These are phyloP conservation scores for Folsomia candida DNA, from an alignment of 2,888 invertebrate genomes.

Conservation along the genomic window DNA sequence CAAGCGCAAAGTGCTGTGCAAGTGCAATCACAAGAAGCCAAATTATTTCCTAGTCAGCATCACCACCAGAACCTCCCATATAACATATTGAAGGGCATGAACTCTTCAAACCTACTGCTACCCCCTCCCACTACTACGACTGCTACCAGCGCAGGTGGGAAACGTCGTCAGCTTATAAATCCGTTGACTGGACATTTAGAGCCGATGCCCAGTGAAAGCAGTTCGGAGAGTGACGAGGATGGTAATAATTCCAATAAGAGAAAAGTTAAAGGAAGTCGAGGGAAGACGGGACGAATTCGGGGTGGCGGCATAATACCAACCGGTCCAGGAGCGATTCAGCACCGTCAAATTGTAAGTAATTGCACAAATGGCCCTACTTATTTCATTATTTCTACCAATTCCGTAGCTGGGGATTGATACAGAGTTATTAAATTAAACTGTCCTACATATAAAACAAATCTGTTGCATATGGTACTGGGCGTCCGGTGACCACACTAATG, in stretches of 20 bases:
- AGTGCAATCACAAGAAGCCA: conserved; percentile 38
- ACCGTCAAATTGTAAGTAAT: conserved; percentile 34
- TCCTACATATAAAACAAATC: too few species aligned
- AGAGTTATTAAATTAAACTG: too few species aligned
- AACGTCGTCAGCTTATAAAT: conserved; percentile 81
- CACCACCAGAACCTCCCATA: conserved; percentile 7
- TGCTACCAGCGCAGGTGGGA: conserved; percentile 58
- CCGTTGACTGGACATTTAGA: conserved; percentile 82
- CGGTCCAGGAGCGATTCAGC: conserved; percentile 15
- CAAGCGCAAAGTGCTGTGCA: conserved; percentile 27
- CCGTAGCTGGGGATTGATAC: too few species aligned
- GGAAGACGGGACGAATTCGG: neutral
- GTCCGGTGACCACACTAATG: too few species aligned
- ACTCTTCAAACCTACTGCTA: too few species aligned
- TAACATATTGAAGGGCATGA: neutral
- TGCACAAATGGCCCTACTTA: too few species aligned
- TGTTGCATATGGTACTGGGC: too few species aligned
- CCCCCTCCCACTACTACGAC: conserved; percentile 31
- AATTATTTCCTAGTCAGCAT: conserved; percentile 36
- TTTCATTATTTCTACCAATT: too few species aligned
- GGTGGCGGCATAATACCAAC: neutral
- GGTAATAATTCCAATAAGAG: conserved; percentile 31
- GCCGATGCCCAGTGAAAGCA: conserved; percentile 69
- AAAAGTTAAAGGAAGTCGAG: conserved; percentile 5
- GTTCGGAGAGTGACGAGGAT: conserved; percentile 65